phyloP scores from a whole-genome alignment of 2,797 vertebrate genomes.

The Rachycentron canadum region DNA sequence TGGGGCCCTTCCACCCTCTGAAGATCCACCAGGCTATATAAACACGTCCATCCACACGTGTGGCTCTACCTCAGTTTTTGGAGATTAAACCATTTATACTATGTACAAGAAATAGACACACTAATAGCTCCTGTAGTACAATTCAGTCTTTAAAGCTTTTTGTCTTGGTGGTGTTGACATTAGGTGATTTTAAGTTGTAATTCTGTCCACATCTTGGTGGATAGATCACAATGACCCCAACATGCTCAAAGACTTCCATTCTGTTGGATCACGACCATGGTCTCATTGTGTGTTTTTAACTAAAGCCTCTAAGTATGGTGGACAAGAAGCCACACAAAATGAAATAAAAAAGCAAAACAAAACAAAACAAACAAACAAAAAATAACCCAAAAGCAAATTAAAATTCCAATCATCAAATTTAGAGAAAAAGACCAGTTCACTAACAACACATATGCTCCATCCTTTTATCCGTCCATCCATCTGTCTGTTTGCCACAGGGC shows the following conservation, averaged over 20 bases:
- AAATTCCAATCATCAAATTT: neutral
- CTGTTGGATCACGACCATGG: neutral
- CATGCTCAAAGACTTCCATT: neutral
- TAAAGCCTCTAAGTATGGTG: neutral
- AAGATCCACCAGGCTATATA: constrained; percentile 3
- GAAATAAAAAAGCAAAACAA: too few relatives aligned
- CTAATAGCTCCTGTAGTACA: neutral
- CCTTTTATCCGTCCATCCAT: neutral
- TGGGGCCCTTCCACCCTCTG: neutral
- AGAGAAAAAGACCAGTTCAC: neutral
- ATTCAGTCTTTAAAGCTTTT: neutral
- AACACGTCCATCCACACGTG: neutral
- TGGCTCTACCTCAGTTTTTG: neutral
- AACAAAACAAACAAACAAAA: neutral
- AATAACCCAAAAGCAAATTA: neutral
- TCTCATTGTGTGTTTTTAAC: neutral
- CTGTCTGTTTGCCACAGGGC: neutral
- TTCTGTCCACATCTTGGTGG: neutral
- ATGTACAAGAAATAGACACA: neutral
- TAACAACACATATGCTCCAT: too few relatives aligned
- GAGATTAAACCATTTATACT: neutral
- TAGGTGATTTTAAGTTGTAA: neutral
- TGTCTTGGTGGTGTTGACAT: neutral
- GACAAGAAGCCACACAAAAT: neutral
- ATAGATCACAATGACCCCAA: neutral